phyloP scores from a whole-genome alignment of 2,797 vertebrate species.

The Hippopotamyrus pictus region DNA sequence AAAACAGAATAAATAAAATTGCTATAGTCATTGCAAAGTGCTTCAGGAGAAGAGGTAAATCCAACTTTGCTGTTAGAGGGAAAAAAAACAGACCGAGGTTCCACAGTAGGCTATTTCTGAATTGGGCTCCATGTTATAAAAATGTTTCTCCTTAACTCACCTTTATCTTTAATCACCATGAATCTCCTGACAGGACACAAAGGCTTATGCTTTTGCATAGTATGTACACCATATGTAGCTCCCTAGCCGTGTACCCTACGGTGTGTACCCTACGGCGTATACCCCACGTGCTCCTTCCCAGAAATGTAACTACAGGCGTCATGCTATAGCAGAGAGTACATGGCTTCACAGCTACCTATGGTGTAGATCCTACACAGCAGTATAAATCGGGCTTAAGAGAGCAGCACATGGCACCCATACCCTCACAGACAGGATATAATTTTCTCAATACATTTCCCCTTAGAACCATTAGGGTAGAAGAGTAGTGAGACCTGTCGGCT shows the following conservation, averaged over 20 bases:
- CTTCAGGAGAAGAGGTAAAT: constrained; percentile 17
- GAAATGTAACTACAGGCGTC: background rate
- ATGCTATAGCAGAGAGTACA: background rate
- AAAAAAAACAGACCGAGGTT: background rate
- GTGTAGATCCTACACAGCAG: background rate
- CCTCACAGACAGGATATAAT: background rate
- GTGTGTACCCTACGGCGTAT: background rate
- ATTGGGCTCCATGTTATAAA: background rate
- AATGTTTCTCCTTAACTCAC: background rate
- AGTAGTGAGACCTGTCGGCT: background rate
- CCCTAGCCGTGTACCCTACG: background rate
- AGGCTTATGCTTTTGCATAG: background rate
- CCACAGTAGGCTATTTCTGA: background rate
- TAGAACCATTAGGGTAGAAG: background rate
- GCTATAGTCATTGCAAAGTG: constrained; percentile 35
- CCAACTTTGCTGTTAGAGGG: background rate
- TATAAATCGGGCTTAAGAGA: background rate
- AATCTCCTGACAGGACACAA: background rate
- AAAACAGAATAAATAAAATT: constrained; percentile 31
- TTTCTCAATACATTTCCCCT: background rate
- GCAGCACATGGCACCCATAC: background rate
- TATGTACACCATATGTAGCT: background rate
- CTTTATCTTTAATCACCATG: background rate
- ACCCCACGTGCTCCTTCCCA: background rate
- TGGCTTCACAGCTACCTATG: background rate